A percentile compares a stretch with the other conserved stretches of the same genome.
Evolutionary conservation across 2,113 vertebrate genomes (phyloP).

Genomic region (Onychostoma macrolepis): DNA sequence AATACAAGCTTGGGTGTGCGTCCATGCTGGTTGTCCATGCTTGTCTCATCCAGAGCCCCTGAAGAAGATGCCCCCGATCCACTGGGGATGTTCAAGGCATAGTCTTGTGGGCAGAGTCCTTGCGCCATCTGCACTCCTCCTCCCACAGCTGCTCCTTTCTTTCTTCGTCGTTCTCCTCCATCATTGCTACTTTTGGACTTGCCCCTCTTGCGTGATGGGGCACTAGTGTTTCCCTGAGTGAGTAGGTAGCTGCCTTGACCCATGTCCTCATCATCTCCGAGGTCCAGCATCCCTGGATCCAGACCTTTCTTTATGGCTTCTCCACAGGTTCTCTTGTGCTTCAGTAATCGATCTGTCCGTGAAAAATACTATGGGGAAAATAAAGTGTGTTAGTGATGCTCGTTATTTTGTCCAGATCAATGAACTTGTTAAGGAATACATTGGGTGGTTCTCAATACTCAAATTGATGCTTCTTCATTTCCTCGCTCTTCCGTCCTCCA

Average conservation of each 20-base stretch:
- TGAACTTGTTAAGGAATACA: neutral
- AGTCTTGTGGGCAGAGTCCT: conserved; percentile 85
- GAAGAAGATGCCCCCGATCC: conserved; percentile 74
- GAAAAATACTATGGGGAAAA: conserved; percentile 87
- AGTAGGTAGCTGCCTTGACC: conserved; percentile 87
- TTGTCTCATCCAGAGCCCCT: conserved; percentile 53
- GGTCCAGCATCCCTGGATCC: conserved; percentile 88
- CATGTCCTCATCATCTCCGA: conserved; percentile 81
- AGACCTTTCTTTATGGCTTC: conserved; percentile 96
- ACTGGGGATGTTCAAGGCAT: conserved; percentile 86
- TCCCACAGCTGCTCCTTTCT: conserved; percentile 75
- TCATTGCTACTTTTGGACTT: conserved; percentile 88
- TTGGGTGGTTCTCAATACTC: neutral
- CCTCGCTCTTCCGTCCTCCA: neutral
- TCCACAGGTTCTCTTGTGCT: conserved; percentile 99
- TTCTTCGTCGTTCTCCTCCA: conserved; percentile 87
- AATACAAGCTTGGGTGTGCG: conserved; percentile 91
- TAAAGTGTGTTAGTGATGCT: neutral
- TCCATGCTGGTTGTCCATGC: conserved; percentile 82
- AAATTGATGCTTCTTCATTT: neutral
- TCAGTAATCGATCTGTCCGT: conserved; percentile 96
- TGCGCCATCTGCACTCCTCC: conserved; percentile 76
- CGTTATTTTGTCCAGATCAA: neutral
- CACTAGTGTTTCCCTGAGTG: conserved; percentile 94
- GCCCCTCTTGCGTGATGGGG: conserved; percentile 89